Conservation (phyloP, 1,140 invertebrate genomes). For the Nasonia giraulti region DNA sequence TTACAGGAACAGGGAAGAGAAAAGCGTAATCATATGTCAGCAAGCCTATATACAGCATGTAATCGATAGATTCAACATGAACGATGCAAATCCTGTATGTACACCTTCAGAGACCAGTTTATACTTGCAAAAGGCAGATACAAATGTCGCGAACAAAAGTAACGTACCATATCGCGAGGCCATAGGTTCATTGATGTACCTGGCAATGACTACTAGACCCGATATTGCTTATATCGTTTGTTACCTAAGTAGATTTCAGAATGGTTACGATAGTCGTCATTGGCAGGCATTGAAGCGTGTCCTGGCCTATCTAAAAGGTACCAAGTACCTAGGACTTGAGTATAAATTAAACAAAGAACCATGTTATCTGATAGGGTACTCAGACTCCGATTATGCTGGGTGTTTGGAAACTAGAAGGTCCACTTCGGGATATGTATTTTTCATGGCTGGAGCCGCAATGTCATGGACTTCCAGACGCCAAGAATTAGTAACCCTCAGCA, state of each 20-base stretch:
- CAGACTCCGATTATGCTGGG: background rate
- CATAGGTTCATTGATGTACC: background rate
- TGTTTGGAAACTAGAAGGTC: too few species aligned
- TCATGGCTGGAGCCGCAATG: too few species aligned
- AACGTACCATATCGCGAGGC: background rate
- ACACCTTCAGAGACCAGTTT: background rate
- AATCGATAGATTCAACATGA: background rate
- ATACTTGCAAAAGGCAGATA: background rate
- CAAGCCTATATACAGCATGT: background rate
- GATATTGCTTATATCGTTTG: background rate
- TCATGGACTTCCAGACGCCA: background rate
- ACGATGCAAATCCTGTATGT: constrained; percentile 5
- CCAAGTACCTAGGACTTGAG: background rate
- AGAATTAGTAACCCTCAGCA: background rate
- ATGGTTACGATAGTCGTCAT: background rate
- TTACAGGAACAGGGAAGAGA: background rate
- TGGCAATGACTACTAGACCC: background rate
- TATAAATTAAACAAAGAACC: background rate
- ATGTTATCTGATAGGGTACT: background rate
- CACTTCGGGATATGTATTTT: too few species aligned
- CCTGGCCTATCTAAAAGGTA: background rate
- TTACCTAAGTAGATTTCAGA: background rate
- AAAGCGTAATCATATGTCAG: too few species aligned
- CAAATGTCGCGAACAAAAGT: background rate
- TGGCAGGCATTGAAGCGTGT: background rate